These are phyloP conservation scores for Holocentrus rufus DNA, from an alignment of 2,797 vertebrate genomes.

Conservation along the genomic window DNA sequence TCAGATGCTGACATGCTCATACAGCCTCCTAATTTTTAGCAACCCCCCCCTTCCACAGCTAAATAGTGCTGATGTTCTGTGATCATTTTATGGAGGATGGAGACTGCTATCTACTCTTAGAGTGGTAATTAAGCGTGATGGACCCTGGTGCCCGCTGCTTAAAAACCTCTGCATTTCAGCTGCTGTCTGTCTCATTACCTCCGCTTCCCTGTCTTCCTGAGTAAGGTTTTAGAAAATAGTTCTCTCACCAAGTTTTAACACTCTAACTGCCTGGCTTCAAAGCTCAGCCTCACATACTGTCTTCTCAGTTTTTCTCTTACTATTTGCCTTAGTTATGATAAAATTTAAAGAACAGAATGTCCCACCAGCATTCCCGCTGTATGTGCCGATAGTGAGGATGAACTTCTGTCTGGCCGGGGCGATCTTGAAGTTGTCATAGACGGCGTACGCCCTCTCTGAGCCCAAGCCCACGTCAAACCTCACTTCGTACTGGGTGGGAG, in stretches of 20 bases:
- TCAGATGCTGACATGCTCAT: constrained; percentile 28
- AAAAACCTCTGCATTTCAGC: constrained; percentile 24
- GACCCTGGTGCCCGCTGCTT: constrained; percentile 5
- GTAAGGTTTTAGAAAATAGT: constrained; percentile 33
- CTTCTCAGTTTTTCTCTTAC: background rate
- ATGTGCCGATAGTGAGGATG: constrained; percentile 85
- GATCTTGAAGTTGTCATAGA: constrained; percentile 86
- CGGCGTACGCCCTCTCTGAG: constrained; percentile 83
- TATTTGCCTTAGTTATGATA: constrained; percentile 14
- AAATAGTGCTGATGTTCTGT: background rate
- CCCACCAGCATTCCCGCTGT: constrained; percentile 88
- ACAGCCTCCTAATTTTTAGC: background rate
- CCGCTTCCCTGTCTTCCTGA: constrained; percentile 24
- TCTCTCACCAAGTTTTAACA: background rate
- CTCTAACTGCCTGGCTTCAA: background rate
- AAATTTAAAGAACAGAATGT: constrained; percentile 3
- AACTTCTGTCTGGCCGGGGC: constrained; percentile 87
- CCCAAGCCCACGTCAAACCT: constrained; percentile 83
- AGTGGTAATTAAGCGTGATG: constrained; percentile 6
- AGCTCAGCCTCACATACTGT: constrained; percentile 1
- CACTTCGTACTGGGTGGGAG: constrained; percentile 82
- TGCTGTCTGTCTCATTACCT: constrained; percentile 41
- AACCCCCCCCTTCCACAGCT: background rate
- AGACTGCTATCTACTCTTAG: background rate
- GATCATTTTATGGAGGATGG: background rate